phyloP scores from a whole-genome alignment of 1,140 invertebrate genomes.

The Zaprionus lachaisei region DNA sequence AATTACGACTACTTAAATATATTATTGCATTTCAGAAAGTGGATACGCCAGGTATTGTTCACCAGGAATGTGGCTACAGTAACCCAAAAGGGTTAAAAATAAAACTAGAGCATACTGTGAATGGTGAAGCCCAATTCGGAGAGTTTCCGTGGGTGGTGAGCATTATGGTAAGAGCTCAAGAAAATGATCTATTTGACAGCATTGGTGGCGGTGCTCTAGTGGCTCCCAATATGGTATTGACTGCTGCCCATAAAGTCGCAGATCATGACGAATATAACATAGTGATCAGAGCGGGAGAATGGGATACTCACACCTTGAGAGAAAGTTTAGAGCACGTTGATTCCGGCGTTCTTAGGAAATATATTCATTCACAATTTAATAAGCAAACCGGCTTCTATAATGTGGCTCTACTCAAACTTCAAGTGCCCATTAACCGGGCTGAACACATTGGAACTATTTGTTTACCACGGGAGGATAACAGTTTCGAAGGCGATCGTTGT shows the following conservation, averaged over 20 bases:
- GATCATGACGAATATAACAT: constrained; percentile 76
- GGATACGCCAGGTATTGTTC: background rate
- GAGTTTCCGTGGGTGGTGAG: constrained; percentile 37
- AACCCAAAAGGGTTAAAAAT: constrained; percentile 1
- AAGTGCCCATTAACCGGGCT: background rate
- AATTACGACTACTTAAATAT: background rate
- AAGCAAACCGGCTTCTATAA: background rate
- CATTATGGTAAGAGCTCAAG: background rate
- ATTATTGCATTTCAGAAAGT: background rate
- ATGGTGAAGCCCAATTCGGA: constrained; percentile 22
- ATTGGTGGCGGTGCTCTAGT: constrained; percentile 86
- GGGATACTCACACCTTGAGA: constrained; percentile 8
- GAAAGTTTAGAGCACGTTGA: constrained; percentile 4
- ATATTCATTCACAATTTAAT: background rate
- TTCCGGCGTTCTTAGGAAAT: constrained; percentile 3
- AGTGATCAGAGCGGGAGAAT: constrained; percentile 44
- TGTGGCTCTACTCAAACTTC: constrained; percentile 41
- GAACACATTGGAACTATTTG: constrained; percentile 43
- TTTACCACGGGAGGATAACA: background rate
- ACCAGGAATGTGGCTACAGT: constrained; percentile 85
- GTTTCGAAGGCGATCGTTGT: background rate
- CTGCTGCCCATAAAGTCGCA: constrained; percentile 86
- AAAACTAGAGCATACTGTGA: background rate
- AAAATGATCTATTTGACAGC: background rate
- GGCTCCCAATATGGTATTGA: constrained; percentile 87